A percentile compares a stretch with the other conserved stretches of the same genome.
Conservation (phyloP, 1,140 invertebrate genomes). For the Araneus ventricosus region DNA sequence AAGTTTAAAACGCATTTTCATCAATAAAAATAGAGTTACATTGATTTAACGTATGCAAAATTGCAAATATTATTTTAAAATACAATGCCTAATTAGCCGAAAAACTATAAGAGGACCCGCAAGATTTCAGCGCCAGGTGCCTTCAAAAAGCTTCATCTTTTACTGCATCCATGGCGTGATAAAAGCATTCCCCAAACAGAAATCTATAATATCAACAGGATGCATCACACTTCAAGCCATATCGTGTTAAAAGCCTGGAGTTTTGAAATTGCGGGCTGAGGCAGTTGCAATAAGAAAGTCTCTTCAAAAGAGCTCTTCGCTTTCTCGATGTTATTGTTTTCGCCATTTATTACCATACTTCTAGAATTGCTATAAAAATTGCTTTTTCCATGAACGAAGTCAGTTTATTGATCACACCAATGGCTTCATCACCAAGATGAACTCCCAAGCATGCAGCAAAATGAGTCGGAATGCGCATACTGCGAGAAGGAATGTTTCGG, state of each 20-base stretch:
- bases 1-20: no score
- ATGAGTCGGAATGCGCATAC: not conserved
- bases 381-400: constrained; percentile 2
- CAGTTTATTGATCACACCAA: not conserved
- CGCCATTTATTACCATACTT: constrained; percentile 14
- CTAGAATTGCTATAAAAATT: not conserved
- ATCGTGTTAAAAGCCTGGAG: not conserved
- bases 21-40: no score
- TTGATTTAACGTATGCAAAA: no score
- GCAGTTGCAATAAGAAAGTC: constrained; percentile 26
- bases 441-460: not conserved
- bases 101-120: no score
- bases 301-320: not conserved
- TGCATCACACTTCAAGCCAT: not conserved
- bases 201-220: not conserved
- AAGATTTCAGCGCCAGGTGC: no score
- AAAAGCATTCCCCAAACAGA: no score
- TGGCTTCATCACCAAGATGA: not conserved
- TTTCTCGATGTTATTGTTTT: constrained; percentile 11
- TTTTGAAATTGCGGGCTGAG: not conserved
- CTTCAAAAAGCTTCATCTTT: no score
- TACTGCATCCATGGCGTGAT: no score
- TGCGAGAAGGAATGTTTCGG: not conserved
- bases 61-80: no score
- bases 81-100: no score